Evolutionary conservation across 2,797 vertebrate species (phyloP).

Genomic region (Nyctalus aviator): DNA sequence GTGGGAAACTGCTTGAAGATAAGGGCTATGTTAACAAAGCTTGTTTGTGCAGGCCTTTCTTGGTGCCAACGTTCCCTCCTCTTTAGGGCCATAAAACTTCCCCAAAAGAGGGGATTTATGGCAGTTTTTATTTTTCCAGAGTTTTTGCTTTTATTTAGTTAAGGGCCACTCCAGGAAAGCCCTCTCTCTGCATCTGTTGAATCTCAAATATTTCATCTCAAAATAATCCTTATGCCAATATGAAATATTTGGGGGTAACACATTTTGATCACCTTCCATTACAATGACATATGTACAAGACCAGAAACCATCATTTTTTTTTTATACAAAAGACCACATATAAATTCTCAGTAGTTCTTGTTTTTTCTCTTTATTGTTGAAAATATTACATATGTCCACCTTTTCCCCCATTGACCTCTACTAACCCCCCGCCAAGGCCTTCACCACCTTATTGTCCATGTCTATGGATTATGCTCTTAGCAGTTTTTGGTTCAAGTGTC

Average conservation of each 20-base stretch:
- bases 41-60: background rate
- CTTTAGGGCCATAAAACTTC: background rate
- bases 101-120: background rate
- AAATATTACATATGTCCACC: too few species aligned
- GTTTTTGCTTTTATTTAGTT: conserved; percentile 35
- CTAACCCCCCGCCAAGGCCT: too few species aligned
- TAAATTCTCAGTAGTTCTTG: conserved; percentile 48
- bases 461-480: background rate
- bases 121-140: background rate
- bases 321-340: background rate
- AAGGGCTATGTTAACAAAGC: background rate
- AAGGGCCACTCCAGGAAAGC: background rate
- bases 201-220: conserved; percentile 49
- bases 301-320: background rate
- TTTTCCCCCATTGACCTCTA: too few species aligned
- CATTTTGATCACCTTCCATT: background rate
- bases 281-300: background rate
- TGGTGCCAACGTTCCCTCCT: background rate
- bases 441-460: too few species aligned
- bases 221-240: conserved; percentile 59
- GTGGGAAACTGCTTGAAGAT: background rate
- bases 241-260: background rate
- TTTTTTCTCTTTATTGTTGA: too few species aligned
- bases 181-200: conserved; percentile 45
- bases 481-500: conserved; percentile 27